Conservation (phyloP, 37 sponge, comb jelly and placozoan species). For the Diacarnus erythraeanus region DNA sequence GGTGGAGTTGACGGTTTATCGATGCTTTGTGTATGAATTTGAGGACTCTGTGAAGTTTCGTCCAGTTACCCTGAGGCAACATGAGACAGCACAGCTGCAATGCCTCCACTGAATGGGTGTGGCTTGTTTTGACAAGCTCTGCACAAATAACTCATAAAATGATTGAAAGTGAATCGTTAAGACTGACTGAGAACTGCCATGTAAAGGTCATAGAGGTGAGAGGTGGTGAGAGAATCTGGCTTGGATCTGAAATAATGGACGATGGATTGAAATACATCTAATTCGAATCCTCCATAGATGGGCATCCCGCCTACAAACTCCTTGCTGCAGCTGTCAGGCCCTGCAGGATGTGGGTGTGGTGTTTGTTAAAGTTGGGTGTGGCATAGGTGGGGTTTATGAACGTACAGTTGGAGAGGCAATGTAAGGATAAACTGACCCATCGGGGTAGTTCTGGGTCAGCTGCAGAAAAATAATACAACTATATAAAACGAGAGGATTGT, state of each 20-base stretch:
- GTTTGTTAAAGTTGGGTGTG: not conserved
- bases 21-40: constrained; percentile 50
- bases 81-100: constrained; percentile 59
- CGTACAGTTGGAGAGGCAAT: constrained; percentile 72
- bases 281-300: constrained; percentile 50
- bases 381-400: not conserved
- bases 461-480: too few relatives aligned
- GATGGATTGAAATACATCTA: constrained; percentile 54
- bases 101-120: constrained; percentile 16
- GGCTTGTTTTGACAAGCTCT: constrained; percentile 18
- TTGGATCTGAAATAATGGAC: constrained; percentile 37
- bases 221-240: constrained; percentile 40
- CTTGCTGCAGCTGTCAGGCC: constrained; percentile 51
- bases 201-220: constrained; percentile 47
- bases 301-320: constrained; percentile 53
- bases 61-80: constrained; percentile 32
- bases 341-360: constrained; percentile 1
- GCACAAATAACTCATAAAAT: too few relatives aligned
- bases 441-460: constrained; percentile 20
- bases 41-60: constrained; percentile 38
- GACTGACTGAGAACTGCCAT: constrained; percentile 45
- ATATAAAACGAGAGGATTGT: too few relatives aligned
- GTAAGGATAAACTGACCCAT: constrained; percentile 56
- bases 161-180: not conserved
- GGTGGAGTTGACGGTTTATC: constrained; percentile 31